These are phyloP conservation scores for Umimayanthus chanpuru DNA, from an alignment of 92 coral and sea anemone species.

Conservation along the genomic window DNA sequence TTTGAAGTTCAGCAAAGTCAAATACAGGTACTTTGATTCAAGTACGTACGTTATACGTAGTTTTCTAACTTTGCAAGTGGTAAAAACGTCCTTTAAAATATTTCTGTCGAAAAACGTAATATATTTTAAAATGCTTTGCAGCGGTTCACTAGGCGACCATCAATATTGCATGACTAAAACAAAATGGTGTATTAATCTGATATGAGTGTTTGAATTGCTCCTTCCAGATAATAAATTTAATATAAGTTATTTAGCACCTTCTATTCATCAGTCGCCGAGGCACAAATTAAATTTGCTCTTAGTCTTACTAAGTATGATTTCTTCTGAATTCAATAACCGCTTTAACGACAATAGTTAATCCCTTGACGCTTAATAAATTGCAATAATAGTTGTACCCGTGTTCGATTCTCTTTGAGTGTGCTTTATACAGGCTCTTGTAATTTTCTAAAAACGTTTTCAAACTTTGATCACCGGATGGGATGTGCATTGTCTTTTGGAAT, in stretches of 20 bases:
- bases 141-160: neutral
- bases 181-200: neutral
- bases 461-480: slow-evolving; percentile 9
- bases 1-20: neutral
- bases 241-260: slow-evolving; percentile 20
- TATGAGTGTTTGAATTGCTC: slow-evolving; percentile 6
- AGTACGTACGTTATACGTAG: neutral
- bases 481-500: neutral
- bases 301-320: slow-evolving; percentile 16
- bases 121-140: neutral
- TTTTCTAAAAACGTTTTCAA: neutral
- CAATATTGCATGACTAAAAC: neutral
- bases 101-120: neutral
- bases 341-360: slow-evolving; percentile 27
- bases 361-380: neutral
- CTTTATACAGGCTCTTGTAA: neutral
- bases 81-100: too few species aligned
- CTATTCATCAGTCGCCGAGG: neutral
- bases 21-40: neutral
- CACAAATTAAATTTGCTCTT: slow-evolving; percentile 17
- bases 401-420: neutral
- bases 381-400: neutral
- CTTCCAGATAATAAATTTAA: neutral
- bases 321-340: slow-evolving; percentile 23
- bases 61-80: neutral